Base-by-base conservation (phyloP, 2,888 invertebrate species). In the Mongoloraphidia duomilia region DNA sequence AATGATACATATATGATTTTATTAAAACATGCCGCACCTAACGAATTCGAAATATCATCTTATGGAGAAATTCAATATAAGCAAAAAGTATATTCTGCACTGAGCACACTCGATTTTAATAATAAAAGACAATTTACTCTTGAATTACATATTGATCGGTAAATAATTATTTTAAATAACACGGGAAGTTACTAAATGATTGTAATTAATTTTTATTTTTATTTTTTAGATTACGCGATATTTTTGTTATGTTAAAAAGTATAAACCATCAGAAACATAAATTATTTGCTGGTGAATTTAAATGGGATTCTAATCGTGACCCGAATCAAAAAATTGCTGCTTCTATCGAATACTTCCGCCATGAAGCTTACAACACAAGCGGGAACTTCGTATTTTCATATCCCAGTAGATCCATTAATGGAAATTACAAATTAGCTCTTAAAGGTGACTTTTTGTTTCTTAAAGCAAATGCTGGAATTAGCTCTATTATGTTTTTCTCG, bases 231-330 rank as follows among this genome's bases (percentile, higher is more conserved):
- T 68, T 82, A 53, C 76, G 88, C 35, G 88, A 89, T 63, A 73
- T 89, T 35, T 81, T 84, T 60, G 63, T 89, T 3, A 75, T 77
- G 0, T 69, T 80, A 52, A 79, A 78, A 52, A 75, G 79, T 2
- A 72, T 79, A 53, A 73, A 78, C 39, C 73, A 76, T 8, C 68
- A 73, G 0, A 65, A 68, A 10, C 75, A 76, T 46, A 84, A 84
- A 60, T 79, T 82, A 33, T 68, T 82, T 0, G 80, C 80, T 5
- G 68, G 84, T 2, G 82, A 85, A 49, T 63, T 90, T 13, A 85
- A 86, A 63, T 90, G 89, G 89, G 88, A 90, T 61, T 87, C 86
- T 1, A 89, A 88, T 65, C 73, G 89, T 8, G 85, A 89, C 68
- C 88, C 88, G 0, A 77, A 80, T 43, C 79, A 85, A 62, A 82